Evolutionary conservation across 2,113 vertebrate species (phyloP).

Genomic region (Lipotes vexillifer): DNA sequence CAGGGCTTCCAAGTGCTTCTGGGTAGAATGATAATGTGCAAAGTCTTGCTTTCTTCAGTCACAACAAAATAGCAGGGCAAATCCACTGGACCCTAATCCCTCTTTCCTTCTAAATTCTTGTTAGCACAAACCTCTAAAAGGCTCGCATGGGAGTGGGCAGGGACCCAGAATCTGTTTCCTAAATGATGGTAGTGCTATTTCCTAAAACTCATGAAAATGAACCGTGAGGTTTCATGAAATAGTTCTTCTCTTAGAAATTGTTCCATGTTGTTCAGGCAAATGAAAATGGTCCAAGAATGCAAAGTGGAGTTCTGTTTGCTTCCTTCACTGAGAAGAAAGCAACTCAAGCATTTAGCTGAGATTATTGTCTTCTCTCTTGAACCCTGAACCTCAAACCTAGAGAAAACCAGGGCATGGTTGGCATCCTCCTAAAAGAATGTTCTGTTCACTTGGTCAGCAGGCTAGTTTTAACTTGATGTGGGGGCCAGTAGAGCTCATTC

Average conservation of each 20-base stretch:
- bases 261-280: background rate
- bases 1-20: background rate
- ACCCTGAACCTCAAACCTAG: background rate
- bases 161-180: background rate
- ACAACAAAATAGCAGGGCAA: background rate
- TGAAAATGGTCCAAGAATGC: background rate
- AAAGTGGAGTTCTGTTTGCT: background rate
- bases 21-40: background rate
- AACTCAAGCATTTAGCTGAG: background rate
- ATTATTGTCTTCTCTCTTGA: background rate
- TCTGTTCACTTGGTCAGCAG: background rate
- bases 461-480: background rate
- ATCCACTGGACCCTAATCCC: too few species aligned
- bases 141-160: background rate
- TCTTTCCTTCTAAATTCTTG: background rate
- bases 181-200: background rate
- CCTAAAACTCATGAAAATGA: background rate
- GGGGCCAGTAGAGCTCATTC: background rate
- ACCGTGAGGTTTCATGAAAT: background rate
- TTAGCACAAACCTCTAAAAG: background rate
- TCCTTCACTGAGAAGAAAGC: background rate
- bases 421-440: background rate
- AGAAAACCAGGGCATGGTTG: background rate
- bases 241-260: background rate
- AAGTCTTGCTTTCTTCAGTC: background rate